Base-by-base conservation (phyloP, 2,888 invertebrate species). In the Callimorpha dominula region DNA sequence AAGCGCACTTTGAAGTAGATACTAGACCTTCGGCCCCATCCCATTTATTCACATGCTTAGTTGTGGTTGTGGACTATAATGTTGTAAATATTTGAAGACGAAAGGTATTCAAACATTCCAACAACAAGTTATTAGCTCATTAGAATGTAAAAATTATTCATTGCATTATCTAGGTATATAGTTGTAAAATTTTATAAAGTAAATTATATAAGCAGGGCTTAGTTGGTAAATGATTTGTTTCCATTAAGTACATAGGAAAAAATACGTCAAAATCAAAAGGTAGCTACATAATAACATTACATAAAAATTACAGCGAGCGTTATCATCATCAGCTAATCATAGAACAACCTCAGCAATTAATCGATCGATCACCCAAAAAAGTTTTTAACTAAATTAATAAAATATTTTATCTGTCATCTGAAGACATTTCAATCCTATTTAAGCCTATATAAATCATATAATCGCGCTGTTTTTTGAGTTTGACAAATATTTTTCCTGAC, bases 91-190 rank as follows among this genome's bases (percentile, higher is more conserved):
- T 75, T 65, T 71, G 70, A 68, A 15, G 62, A 62, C 3, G 57
- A 52, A 73, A 66, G 78, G 81, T 79, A 83, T 82, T 74, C 71
- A 65, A 72, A 83, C 82, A 83, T 83, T 83, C 83, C 83, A 83
- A 72, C 75, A 57, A 73, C 71, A n/a, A 64, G 60, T 62, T 71
- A 71, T 65, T 72, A 76, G 70, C 63, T 71, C 12, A 60, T 67
- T 71, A 11, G 68, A 76, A 60, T 65, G 43, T 65, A 60, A 63
- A 57, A 49, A 57, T 14, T 50, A 65, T 42, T 60, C 20, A 67
- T 64, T 46, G 20, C 50, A n/a, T 4, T 43, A 43, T 43, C 8
- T 8, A 43, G n/a, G n/a, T 43, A 8, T 40, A 50, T 70, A 70
- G 54, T 42, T 64, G 20, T 42, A 52, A 72, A 60, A 40, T 68